A percentile compares a stretch with the other conserved stretches of the same genome.
These are phyloP conservation scores for Drosophila mulleri DNA, from an alignment of 2,888 invertebrate species.

Conservation along the genomic window DNA sequence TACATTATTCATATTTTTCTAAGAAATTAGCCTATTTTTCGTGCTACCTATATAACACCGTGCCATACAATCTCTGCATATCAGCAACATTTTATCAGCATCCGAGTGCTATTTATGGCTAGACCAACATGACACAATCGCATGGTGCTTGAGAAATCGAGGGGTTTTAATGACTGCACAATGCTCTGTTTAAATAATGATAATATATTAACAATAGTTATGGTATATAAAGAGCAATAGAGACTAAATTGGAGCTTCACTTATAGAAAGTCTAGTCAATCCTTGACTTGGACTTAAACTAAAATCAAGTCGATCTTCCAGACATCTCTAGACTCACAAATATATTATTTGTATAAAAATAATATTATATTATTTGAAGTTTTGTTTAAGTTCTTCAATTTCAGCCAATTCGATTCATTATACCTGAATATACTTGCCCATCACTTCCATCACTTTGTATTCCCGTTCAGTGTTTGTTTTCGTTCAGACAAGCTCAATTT, in stretches of 20 bases:
- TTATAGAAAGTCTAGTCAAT: not conserved
- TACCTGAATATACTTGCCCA: not conserved
- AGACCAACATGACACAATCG: conserved; percentile 1
- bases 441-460: not conserved
- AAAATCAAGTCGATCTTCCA: not conserved
- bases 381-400: not conserved
- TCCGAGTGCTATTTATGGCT: conserved; percentile 7
- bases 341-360: not conserved
- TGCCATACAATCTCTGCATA: not conserved
- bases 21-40: not conserved
- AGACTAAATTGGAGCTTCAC: too few species aligned
- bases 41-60: not conserved
- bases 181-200: not conserved
- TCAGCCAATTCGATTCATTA: not conserved
- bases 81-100: conserved; percentile 6
- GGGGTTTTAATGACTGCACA: not conserved
- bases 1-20: not conserved
- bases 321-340: not conserved
- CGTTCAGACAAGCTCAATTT: conserved; percentile 14
- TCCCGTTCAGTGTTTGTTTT: not conserved
- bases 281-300: not conserved
- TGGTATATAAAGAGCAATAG: not conserved
- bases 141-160: not conserved
- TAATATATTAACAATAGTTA: not conserved
- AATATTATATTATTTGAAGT: not conserved